Evolutionary conservation across 1,140 invertebrate genomes (phyloP).

Genomic region (silkworm (Bombyx mori)): DNA sequence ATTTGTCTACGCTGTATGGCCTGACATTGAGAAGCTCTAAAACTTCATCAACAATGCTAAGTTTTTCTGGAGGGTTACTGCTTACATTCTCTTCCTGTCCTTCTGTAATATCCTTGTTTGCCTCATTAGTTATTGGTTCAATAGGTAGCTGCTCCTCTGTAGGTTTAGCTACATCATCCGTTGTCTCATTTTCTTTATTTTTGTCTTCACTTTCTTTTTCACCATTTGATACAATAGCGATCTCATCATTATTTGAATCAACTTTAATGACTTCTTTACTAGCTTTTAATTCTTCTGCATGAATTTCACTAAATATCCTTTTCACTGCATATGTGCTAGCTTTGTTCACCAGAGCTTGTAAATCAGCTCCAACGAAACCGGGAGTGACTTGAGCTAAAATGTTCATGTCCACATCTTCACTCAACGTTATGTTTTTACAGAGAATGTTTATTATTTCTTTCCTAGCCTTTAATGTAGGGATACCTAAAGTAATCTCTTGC

Average conservation of each 20-base stretch:
- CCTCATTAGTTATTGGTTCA: constrained; percentile 21
- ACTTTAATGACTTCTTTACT: constrained; percentile 13
- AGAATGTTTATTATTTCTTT: constrained; percentile 81
- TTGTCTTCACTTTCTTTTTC: constrained; percentile 41
- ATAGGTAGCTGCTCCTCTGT: constrained; percentile 11
- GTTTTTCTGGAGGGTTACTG: constrained; percentile 14
- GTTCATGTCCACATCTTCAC: constrained; percentile 78
- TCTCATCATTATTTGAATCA: constrained; percentile 18
- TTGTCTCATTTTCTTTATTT: constrained; percentile 1
- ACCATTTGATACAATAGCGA: constrained; percentile 37
- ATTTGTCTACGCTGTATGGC: constrained; percentile 73
- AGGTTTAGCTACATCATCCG: constrained; percentile 22
- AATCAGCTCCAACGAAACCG: constrained; percentile 97
- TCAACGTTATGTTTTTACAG: constrained; percentile 79
- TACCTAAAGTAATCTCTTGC: constrained; percentile 93
- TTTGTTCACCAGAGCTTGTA: constrained; percentile 88
- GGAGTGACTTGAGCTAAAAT: constrained; percentile 88
- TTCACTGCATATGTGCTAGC: constrained; percentile 90
- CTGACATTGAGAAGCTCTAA: constrained; percentile 47
- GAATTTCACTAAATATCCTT: constrained; percentile 54
- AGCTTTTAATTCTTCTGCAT: constrained; percentile 21
- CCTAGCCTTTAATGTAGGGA: constrained; percentile 89
- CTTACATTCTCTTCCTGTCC: constrained; percentile 27
- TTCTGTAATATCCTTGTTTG: constrained; percentile 5
- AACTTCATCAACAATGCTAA: constrained; percentile 47